These are phyloP conservation scores for Proisotoma minuta DNA, from an alignment of 2,888 invertebrate species.

Conservation along the genomic window DNA sequence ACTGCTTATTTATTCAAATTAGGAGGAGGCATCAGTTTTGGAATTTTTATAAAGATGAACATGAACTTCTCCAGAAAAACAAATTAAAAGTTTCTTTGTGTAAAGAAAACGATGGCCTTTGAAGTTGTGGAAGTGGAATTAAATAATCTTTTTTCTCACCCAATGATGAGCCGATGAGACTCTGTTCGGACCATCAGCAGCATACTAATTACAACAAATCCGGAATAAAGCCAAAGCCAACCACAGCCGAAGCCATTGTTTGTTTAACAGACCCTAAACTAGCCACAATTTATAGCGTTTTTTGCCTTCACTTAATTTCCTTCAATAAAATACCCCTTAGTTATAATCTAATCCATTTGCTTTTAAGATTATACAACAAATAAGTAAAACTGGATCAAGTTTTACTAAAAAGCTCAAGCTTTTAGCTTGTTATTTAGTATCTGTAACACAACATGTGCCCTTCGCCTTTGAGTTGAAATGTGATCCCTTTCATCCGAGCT, in stretches of 20 bases:
- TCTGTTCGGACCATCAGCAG: neutral
- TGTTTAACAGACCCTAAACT: slow-evolving; percentile 8
- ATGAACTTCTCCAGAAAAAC: neutral
- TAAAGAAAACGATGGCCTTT: no score
- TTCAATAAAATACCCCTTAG: slow-evolving; percentile 1
- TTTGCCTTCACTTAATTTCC: neutral
- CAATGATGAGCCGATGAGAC: slow-evolving; percentile 5
- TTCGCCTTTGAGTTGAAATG: neutral
- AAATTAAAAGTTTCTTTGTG: no score
- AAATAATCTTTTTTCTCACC: slow-evolving; percentile 9
- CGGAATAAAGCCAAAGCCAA: neutral
- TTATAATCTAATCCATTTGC: no score
- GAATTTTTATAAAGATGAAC: neutral
- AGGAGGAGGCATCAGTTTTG: no score
- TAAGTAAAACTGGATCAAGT: neutral
- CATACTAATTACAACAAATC: slow-evolving; percentile 12
- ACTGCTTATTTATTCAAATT: no score
- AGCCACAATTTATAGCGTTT: neutral
- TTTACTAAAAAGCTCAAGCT: neutral
- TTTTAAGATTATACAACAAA: neutral
- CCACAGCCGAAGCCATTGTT: slow-evolving; percentile 1
- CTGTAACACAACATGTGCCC: neutral
- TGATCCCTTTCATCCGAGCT: slow-evolving; percentile 10
- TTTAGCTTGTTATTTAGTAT: neutral
- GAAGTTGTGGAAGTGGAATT: slow-evolving; percentile 1